Evolutionary conservation across 2,797 vertebrate species (phyloP), one percentile per base, ranked within the genome.

Genomic region (Takifugu rubripes): DNA sequence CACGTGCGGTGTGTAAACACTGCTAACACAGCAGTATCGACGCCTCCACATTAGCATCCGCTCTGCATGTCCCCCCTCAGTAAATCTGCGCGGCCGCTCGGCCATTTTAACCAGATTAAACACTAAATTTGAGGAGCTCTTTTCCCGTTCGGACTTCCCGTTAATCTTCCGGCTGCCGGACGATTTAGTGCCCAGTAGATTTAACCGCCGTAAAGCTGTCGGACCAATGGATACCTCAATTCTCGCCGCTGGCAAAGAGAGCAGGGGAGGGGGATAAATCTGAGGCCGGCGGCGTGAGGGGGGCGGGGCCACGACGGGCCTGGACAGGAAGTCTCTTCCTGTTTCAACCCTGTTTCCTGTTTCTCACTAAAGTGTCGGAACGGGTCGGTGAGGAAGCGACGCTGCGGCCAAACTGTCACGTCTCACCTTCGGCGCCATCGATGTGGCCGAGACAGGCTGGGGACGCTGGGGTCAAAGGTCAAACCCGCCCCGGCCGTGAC

Each of bases 61-160:
- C 74, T 65, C 68, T 76, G 66, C 79, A n/a, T 59, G 70, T 78
- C 70, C 56, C 69, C 76, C 27, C 25, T 53, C 70, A 59, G 72
- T 85, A 84, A 83, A 88, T 79, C 71, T 74, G 54, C 64, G 74
- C 70, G 72, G 65, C 14, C 48, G 70, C 62, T 49, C 56, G 53
- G 53, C 50, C 59, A 82, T 89, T 87, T 91, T 90, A 90, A 80
- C 70, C 75, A 89, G 88, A 91, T 90, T 74, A 90, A 87, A 80
- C 77, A 75, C 59, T 87, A 84, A 72, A 87, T 89, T 84, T 70
- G 55, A 77, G 52, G 12, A 40, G 36, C 11, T 40, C 36, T 12
- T 40, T 40, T 14, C 36, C 17, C 36, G 36, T 14, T 6, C 3
- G 26, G 0, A 59, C 61, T n/a, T 25, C 54, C 72, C 66, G 64